Evolutionary conservation across 2,888 invertebrate genomes (phyloP), one percentile per base, ranked within the genome.

Genomic region (Hololepta plana): DNA sequence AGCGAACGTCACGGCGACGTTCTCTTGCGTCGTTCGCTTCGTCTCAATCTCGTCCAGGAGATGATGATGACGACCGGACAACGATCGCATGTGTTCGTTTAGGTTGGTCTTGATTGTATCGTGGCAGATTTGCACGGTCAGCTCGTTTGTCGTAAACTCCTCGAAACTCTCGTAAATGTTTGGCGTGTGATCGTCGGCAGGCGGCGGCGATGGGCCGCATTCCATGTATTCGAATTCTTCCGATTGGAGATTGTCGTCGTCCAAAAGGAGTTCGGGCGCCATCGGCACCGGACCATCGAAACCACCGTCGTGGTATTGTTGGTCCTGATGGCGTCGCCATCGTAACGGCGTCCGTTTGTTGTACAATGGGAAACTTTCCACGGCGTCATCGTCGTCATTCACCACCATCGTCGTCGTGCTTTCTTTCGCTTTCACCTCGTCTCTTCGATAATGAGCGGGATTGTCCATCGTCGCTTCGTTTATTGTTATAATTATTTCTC

Each of bases 141-240:
- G 54, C 45, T 74, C 69, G 37, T 68, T 67, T 23, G 71, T 71
- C 10, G 52, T 48, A 28, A 55, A 55, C 47, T 75, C 74, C 47
- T 72, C 74, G 44, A 77, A 77, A 55, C 74, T 79, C 48, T 81
- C 80, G 56, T 79, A 79, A 60, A 77, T 69, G 48, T 75, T 74
- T 38, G 77, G 74, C 22, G 76, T 75, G 53, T 76, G 76, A 52
- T 81, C 80, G 31, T 77, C 72, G n/a, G n/a, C n/a, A n/a, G n/a
- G n/a, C 15, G 79, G 79, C 5, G 79, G 79, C 10, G 79, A 75
- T 19, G 74, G 74, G 30, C 79, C 79, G 41, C 73, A 75, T 49
- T 77, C 75, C 62, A 79, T 74, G 52, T 73, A 76, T 52, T 73
- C 72, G 50, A 72, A 71, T 53, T 72, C 72, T 23, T 64, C 67